These are phyloP conservation scores for Eupithecia vulgata DNA, from an alignment of 2,888 invertebrate genomes.

Conservation along the genomic window DNA sequence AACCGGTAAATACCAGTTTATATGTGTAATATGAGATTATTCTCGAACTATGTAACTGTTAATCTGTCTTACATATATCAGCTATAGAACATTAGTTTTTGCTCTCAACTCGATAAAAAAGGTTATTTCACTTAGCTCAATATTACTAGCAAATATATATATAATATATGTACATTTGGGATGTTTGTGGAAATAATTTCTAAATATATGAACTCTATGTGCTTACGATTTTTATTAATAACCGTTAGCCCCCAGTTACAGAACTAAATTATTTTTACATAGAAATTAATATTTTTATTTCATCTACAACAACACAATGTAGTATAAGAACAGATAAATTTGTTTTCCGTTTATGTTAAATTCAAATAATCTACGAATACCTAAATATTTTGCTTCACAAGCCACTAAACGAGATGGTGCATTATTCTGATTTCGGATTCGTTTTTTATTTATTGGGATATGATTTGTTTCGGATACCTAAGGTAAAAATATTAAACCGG, in stretches of 20 bases:
- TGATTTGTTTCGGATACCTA: neutral
- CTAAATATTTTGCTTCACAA: neutral
- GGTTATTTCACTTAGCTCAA: neutral
- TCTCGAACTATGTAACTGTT: neutral
- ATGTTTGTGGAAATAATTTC: too few species aligned
- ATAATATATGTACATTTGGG: too few species aligned
- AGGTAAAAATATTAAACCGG: conserved; percentile 13
- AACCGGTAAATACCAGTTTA: neutral
- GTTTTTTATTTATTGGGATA: neutral
- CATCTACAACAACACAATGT: too few species aligned
- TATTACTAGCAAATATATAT: too few species aligned
- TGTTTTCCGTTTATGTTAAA: too few species aligned
- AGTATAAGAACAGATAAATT: too few species aligned
- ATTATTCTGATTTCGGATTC: neutral
- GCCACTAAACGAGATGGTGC: neutral
- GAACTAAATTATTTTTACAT: too few species aligned
- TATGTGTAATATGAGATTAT: neutral
- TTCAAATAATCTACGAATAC: neutral
- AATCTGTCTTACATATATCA: neutral
- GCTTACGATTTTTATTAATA: too few species aligned
- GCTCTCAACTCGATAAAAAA: neutral
- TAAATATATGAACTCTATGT: too few species aligned
- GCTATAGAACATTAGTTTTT: neutral
- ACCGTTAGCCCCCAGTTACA: too few species aligned
- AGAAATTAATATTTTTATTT: too few species aligned